Percentiles rank a stretch among this genome's conserved stretches.
Conservation (phyloP, 2,888 invertebrate species). For the Cosmorhoe ocellata region DNA sequence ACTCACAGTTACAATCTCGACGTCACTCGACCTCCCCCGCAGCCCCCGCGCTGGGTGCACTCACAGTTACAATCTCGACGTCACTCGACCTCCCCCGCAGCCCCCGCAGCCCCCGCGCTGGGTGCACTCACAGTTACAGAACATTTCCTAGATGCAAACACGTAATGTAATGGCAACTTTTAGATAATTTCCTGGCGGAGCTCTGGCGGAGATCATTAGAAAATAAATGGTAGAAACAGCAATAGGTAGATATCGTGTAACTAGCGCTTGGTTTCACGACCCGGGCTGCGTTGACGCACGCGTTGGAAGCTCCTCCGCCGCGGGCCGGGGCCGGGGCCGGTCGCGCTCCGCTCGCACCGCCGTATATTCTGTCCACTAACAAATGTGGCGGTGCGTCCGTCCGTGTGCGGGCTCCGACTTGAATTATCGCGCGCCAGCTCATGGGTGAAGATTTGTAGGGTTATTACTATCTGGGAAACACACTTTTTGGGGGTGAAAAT, state of each 20-base stretch:
- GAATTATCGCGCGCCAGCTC: slow-evolving; percentile 18
- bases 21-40: no score
- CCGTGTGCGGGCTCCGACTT: slow-evolving; percentile 9
- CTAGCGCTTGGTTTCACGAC: no score
- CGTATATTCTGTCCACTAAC: slow-evolving; percentile 14
- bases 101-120: neutral
- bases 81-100: slow-evolving; percentile 9
- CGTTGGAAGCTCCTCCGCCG: no score
- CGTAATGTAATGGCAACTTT: slow-evolving; percentile 10
- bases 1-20: no score
- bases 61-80: no score
- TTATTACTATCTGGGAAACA: slow-evolving; percentile 3
- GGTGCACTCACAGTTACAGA: slow-evolving; percentile 15
- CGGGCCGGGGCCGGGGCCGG: neutral
- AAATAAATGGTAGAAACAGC: neutral
- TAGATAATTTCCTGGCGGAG: slow-evolving; percentile 9
- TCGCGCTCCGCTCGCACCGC: slow-evolving; percentile 1
- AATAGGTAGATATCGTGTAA: no score
- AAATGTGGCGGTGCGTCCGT: slow-evolving; percentile 12
- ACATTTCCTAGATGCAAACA: slow-evolving; percentile 19
- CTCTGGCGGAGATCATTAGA: neutral
- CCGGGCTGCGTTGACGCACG: no score
- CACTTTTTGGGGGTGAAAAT: neutral
- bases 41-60: no score
- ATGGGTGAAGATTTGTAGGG: slow-evolving; percentile 12